Conservation (phyloP, 2,797 vertebrate genomes). For the Coregonus ussuriensis region DNA sequence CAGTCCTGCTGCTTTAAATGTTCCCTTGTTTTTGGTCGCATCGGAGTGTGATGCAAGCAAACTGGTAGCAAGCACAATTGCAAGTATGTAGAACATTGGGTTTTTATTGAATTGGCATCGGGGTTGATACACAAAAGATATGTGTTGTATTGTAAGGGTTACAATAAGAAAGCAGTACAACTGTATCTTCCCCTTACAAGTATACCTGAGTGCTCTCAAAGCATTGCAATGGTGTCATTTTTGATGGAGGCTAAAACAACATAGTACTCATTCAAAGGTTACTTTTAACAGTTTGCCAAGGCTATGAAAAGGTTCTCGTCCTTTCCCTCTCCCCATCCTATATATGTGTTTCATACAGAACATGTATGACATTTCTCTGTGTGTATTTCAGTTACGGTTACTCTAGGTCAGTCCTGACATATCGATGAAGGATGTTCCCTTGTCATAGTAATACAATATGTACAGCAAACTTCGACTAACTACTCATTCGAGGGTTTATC, state of each 20-base stretch:
- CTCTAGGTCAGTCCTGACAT: conserved; percentile 16
- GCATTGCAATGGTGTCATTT: neutral
- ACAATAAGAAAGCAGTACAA: no score
- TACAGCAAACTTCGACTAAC: neutral
- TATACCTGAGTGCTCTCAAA: neutral
- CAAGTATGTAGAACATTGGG: neutral
- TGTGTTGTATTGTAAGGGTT: neutral
- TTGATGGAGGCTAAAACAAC: neutral
- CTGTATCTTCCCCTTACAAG: neutral
- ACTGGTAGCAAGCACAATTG: neutral
- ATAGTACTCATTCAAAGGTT: neutral
- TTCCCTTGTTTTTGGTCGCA: no score
- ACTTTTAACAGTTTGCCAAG: no score
- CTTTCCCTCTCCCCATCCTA: neutral
- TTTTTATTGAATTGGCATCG: neutral
- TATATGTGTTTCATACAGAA: neutral
- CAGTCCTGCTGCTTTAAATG: no score
- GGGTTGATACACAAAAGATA: neutral
- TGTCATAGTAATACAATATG: conserved; percentile 9
- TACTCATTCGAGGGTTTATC: no score
- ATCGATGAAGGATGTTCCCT: neutral
- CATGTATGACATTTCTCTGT: conserved; percentile 8
- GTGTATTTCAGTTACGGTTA: conserved; percentile 22
- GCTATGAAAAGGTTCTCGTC: neutral
- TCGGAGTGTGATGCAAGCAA: no score